Conservation (phyloP, 1,140 invertebrate genomes). For the Pissodes strobi region DNA sequence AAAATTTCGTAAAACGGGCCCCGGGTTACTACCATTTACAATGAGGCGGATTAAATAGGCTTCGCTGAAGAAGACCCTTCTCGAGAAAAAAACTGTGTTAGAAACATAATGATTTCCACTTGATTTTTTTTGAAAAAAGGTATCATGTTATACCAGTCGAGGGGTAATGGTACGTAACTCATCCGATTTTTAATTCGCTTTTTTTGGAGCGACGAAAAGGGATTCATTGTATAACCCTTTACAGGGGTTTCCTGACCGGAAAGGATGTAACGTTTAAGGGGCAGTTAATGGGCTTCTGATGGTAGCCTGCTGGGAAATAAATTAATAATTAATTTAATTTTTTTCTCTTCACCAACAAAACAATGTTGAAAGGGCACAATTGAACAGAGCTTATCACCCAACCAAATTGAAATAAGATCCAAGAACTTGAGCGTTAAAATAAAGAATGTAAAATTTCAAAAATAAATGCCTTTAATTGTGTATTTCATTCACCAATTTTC, state of each 20-base stretch:
- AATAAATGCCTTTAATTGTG: no score
- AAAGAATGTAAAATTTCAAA: no score
- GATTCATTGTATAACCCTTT: slow-evolving; percentile 19
- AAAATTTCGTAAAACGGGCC: slow-evolving; percentile 1
- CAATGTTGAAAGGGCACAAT: no score
- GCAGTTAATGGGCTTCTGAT: slow-evolving; percentile 15
- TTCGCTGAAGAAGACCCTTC: slow-evolving; percentile 24
- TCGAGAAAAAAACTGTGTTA: slow-evolving; percentile 15
- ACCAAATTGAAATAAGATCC: no score
- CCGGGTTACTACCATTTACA: no score
- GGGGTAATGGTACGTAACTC: slow-evolving; percentile 16
- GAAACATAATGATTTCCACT: slow-evolving; percentile 35
- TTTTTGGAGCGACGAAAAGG: slow-evolving; percentile 1
- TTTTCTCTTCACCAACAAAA: no score
- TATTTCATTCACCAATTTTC: no score
- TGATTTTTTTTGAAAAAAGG: slow-evolving; percentile 21
- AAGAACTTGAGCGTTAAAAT: no score
- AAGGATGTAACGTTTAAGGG: slow-evolving; percentile 19
- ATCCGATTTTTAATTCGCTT: slow-evolving; percentile 23
- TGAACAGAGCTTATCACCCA: no score
- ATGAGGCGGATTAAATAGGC: slow-evolving; percentile 13
- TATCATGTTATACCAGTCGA: slow-evolving; percentile 8
- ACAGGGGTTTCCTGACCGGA: slow-evolving; percentile 3
- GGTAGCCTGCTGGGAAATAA: slow-evolving; percentile 8
- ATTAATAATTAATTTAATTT: slow-evolving; percentile 1